These are phyloP conservation scores for Darevskia nairensis DNA, from an alignment of 2,797 vertebrate species.

Conservation along the genomic window DNA sequence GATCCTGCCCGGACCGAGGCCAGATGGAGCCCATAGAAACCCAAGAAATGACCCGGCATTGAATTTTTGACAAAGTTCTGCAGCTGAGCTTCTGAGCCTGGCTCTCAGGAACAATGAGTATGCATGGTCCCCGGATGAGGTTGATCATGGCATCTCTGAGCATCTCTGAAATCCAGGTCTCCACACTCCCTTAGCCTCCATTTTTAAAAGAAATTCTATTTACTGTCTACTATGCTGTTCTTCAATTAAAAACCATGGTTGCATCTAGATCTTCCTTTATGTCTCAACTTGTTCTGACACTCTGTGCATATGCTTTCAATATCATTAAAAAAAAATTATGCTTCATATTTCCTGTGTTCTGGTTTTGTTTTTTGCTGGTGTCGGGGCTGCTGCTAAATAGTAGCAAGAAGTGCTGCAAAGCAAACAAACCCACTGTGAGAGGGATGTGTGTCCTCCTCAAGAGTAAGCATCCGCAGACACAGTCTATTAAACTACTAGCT, in stretches of 20 bases:
- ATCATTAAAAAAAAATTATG: conserved; percentile 1
- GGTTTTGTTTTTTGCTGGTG: not conserved
- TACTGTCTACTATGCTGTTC: too few relatives aligned
- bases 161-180: not conserved
- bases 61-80: not conserved
- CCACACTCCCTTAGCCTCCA: not conserved
- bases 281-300: not conserved
- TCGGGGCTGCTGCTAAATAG: too few relatives aligned
- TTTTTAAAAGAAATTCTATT: not conserved
- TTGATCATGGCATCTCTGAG: not conserved
- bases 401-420: not conserved
- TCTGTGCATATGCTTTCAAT: not conserved
- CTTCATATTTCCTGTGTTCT: not conserved
- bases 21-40: not conserved
- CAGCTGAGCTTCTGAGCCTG: not conserved
- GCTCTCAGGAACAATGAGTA: not conserved
- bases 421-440: too few relatives aligned
- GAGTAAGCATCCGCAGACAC: too few relatives aligned
- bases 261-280: not conserved
- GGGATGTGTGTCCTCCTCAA: too few relatives aligned
- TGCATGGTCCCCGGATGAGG: too few relatives aligned
- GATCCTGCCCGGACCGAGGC: not conserved
- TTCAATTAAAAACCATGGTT: not conserved
- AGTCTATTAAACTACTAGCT: too few relatives aligned
- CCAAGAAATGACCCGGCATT: not conserved